phyloP scores from a whole-genome alignment of 1,140 invertebrate species.

The Drosophila sp. region DNA sequence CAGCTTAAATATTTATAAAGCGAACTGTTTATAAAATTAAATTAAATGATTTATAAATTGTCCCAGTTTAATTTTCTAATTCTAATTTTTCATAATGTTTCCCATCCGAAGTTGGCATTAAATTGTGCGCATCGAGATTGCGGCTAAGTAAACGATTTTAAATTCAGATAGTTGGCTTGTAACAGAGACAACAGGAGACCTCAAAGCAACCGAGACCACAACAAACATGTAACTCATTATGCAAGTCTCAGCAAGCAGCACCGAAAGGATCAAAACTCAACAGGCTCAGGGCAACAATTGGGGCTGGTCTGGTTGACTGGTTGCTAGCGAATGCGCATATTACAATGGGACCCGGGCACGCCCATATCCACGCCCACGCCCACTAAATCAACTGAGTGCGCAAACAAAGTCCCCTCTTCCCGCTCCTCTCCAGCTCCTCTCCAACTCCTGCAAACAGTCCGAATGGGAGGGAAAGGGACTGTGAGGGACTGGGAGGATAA shows the following conservation, averaged over 20 bases:
- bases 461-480: background rate
- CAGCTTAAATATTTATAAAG: no score
- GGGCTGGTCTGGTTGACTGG: conserved; percentile 20
- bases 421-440: conserved; percentile 2
- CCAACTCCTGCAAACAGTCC: conserved; percentile 14
- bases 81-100: background rate
- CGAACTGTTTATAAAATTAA: no score
- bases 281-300: conserved; percentile 16
- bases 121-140: background rate
- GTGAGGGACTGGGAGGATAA: background rate
- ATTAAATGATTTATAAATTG: no score
- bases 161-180: background rate
- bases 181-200: conserved; percentile 19
- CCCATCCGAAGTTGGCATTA: background rate
- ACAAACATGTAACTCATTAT: conserved; percentile 78
- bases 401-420: conserved; percentile 27
- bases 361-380: conserved; percentile 15
- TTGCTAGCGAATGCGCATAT: conserved; percentile 66
- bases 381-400: conserved; percentile 21
- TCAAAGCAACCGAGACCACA: conserved; percentile 29
- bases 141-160: background rate
- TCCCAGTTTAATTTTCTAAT: no score
- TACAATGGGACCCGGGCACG: conserved; percentile 67
- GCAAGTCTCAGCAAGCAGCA: conserved; percentile 65
- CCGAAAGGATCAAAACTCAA: conserved; percentile 20